A percentile compares a stretch with the other conserved stretches of the same genome.
phyloP scores from a whole-genome alignment of 2,113 vertebrate genomes.

The Eidolon helvum region DNA sequence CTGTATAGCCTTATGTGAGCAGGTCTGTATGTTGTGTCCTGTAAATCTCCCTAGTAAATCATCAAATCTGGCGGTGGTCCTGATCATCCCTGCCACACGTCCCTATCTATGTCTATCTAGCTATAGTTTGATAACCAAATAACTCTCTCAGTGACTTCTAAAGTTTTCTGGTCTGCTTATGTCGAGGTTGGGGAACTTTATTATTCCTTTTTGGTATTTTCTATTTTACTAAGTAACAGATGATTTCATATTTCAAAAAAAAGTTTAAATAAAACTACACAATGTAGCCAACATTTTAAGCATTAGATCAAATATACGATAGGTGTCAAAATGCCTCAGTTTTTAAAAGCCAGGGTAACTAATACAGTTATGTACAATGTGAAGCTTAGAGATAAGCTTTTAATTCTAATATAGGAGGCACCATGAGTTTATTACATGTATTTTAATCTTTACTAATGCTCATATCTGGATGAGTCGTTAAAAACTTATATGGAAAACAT shows the following conservation, averaged over 20 bases:
- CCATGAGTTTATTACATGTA: background rate
- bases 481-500: background rate
- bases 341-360: background rate
- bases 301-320: background rate
- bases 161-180: background rate
- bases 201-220: background rate
- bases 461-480: background rate
- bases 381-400: background rate
- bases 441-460: background rate
- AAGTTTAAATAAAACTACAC: constrained; percentile 7
- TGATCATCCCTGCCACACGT: background rate
- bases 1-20: background rate
- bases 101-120: background rate
- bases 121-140: background rate
- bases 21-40: background rate
- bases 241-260: background rate
- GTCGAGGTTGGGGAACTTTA: background rate
- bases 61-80: background rate
- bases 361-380: background rate
- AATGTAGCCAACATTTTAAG: background rate
- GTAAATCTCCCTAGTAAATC: background rate
- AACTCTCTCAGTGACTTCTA: background rate
- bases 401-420: background rate
- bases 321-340: background rate
- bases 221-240: background rate